Percentiles rank a stretch among this genome's conserved stretches.
phyloP scores from a whole-genome alignment of 2,797 vertebrate species.

The Oreonectes daqikongensis region DNA sequence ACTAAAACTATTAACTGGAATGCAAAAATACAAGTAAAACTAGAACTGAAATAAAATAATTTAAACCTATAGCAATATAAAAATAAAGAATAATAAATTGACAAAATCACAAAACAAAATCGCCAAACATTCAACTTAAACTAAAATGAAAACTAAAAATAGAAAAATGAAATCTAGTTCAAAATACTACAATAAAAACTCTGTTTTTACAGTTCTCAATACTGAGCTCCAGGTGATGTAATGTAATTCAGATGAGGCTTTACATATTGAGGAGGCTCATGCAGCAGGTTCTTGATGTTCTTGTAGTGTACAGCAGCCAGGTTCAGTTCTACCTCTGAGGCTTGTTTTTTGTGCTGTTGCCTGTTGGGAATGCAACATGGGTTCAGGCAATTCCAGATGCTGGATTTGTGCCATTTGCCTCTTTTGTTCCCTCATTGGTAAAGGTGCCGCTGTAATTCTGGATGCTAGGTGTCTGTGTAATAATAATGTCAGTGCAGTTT shows the following conservation, averaged over 20 bases:
- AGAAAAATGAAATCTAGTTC: no score
- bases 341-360: neutral
- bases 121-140: no score
- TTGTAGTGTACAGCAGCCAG: neutral
- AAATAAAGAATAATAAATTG: no score
- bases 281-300: neutral
- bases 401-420: neutral
- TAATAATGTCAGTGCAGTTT: slow-evolving; percentile 25
- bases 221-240: neutral
- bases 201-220: neutral
- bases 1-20: no score
- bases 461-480: neutral
- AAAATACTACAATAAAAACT: neutral
- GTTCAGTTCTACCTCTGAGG: neutral
- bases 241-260: neutral
- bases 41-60: no score
- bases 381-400: neutral
- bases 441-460: neutral
- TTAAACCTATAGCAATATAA: no score
- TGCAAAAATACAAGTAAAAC: no score
- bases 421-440: neutral
- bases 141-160: no score
- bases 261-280: neutral
- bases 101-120: no score
- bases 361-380: slow-evolving; percentile 3